Conservation (phyloP, 2,113 vertebrate genomes). For the Etheostoma cragini region DNA sequence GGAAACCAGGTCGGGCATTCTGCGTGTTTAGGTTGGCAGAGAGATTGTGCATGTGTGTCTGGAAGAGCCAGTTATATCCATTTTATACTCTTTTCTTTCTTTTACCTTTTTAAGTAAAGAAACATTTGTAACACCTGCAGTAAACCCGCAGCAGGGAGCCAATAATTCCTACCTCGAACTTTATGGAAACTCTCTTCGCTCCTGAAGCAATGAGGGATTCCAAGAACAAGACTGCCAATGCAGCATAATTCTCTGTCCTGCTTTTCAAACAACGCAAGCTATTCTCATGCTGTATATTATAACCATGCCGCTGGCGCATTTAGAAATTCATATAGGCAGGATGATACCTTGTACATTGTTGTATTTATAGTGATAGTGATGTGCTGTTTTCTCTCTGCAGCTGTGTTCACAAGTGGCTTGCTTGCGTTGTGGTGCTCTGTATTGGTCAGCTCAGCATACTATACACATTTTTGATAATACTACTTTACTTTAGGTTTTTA, state of each 20-base stretch:
- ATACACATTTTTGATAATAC: neutral
- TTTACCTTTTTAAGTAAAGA: slow-evolving; percentile 37
- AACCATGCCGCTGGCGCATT: slow-evolving; percentile 49
- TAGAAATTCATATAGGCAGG: slow-evolving; percentile 39
- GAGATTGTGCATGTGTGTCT: neutral
- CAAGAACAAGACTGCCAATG: slow-evolving; percentile 48
- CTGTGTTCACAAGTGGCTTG: neutral
- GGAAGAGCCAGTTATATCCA: slow-evolving; percentile 15
- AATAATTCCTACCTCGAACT: slow-evolving; percentile 37
- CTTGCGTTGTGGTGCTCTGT: slow-evolving; percentile 8
- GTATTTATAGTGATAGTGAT: slow-evolving; percentile 55
- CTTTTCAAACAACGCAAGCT: slow-evolving; percentile 50
- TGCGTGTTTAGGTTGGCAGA: neutral
- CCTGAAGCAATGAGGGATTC: slow-evolving; percentile 51
- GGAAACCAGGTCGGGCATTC: neutral
- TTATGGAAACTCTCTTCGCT: slow-evolving; percentile 41
- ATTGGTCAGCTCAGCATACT: slow-evolving; percentile 33
- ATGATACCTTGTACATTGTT: slow-evolving; percentile 32
- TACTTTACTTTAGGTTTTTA: neutral
- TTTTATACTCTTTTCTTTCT: slow-evolving; percentile 22
- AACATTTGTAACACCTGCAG: slow-evolving; percentile 40
- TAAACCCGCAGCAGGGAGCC: slow-evolving; percentile 40
- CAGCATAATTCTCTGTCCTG: slow-evolving; percentile 73
- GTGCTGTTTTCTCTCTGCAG: slow-evolving; percentile 26
- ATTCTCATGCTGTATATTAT: slow-evolving; percentile 60